Evolutionary conservation across 1,140 invertebrate genomes (phyloP), one percentile per base, ranked within the genome.

Genomic region (Drosophila bocqueti): DNA sequence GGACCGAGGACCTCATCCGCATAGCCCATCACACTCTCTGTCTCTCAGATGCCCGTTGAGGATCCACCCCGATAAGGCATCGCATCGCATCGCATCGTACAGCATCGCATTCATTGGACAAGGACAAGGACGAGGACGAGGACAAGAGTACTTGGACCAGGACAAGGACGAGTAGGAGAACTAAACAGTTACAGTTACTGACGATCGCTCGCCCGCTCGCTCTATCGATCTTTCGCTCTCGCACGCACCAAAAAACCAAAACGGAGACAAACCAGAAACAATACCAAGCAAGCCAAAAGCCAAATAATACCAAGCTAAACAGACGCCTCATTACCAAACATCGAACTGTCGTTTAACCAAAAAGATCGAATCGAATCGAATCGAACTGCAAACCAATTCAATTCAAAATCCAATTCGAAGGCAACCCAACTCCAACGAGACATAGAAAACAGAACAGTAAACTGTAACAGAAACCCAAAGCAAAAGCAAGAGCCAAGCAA

Each of bases 1-100:
- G 75, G 75, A 78, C 75, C 54, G 36, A 67, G 49, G 79, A 76
- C 68, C 66, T 66, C 49, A 58, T 61, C 46, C 54, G 46, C 38
- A 65, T 46, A 72, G 69, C 63, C 63, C 54, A 60, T 50, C 43
- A 74, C 24, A 54, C 38, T 42, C 26, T 60, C 40, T 26, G 15
- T 59, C 38, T 67, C 64, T 64, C 81, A 87, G 85, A 87, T 90
- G 85, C 74, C 49, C 83, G 72, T 84, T 76, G 64, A 52, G 60
- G 64, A 89, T 47, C 45, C 59, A 49, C 54, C 64, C 47, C 79
- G 65, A 81, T 77, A 71, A 71, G 67, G 67, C 67, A 71, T 55
- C 63, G 63, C 63, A 67, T 47, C 62, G 63, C 31, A 55, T 65
- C 42, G 42, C 31, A 65, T 64, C 61, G 61, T 15, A 42, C 26